phyloP scores from a whole-genome alignment of 2,888 invertebrate species.

The Luffia ferchaultella region DNA sequence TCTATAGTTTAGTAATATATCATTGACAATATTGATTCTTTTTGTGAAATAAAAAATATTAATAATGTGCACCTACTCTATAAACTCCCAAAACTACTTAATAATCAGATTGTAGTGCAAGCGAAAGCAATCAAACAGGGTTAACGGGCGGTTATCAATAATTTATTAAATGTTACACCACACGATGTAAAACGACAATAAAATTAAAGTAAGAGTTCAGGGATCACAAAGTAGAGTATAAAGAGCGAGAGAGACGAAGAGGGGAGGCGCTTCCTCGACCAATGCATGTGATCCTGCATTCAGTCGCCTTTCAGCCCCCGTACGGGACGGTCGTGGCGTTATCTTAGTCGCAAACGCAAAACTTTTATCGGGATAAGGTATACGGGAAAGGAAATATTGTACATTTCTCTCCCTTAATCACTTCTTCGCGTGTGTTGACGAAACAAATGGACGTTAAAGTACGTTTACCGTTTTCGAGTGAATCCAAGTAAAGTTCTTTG shows the following conservation, averaged over 20 bases:
- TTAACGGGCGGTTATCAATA: not conserved
- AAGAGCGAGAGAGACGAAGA: constrained; percentile 14
- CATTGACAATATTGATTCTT: no score
- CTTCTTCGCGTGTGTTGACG: constrained; percentile 49
- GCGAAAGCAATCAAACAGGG: not conserved
- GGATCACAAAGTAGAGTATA: not conserved
- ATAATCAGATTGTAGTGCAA: not conserved
- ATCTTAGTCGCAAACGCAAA: no score
- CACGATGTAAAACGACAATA: not conserved
- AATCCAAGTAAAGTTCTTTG: not conserved
- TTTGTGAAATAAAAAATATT: no score
- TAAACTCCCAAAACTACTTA: not conserved
- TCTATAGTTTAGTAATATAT: no score
- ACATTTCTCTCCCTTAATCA: constrained; percentile 43
- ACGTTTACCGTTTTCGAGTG: constrained; percentile 27
- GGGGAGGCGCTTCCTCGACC: constrained; percentile 37
- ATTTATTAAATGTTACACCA: not conserved
- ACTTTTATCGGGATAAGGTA: constrained; percentile 6
- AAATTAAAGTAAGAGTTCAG: no score
- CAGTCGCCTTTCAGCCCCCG: constrained; percentile 37
- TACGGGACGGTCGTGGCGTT: constrained; percentile 24
- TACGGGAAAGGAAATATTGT: constrained; percentile 6
- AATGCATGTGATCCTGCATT: constrained; percentile 35
- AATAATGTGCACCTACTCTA: no score
- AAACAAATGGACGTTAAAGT: constrained; percentile 31